Conservation (phyloP, 1,140 invertebrate species). For the Metaphire vulgaris region DNA sequence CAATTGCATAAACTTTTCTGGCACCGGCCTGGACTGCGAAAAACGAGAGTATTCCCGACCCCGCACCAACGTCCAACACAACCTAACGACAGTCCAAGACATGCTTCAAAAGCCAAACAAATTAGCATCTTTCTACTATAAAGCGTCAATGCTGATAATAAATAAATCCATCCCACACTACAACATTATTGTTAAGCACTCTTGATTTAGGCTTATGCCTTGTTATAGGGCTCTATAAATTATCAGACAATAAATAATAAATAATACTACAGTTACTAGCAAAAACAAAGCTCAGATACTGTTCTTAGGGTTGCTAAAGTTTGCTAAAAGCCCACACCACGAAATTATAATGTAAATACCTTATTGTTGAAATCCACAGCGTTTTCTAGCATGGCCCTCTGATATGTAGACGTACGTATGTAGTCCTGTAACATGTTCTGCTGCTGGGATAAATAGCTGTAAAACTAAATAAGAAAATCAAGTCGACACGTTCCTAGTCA, state of each 20-base stretch:
- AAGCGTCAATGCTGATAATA: too few species aligned
- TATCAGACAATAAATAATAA: background rate
- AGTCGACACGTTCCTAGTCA: too few species aligned
- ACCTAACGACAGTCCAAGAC: too few species aligned
- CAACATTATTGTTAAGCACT: too few species aligned
- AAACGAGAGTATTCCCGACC: slow-evolving; percentile 89
- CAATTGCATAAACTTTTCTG: slow-evolving; percentile 91
- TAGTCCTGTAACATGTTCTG: slow-evolving; percentile 99
- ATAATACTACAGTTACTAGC: background rate
- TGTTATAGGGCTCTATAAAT: too few species aligned
- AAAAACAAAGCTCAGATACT: background rate
- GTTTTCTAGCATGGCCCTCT: slow-evolving; percentile 92
- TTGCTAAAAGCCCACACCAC: background rate
- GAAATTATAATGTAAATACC: slow-evolving; percentile 35
- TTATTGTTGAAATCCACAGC: slow-evolving; percentile 76
- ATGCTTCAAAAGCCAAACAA: slow-evolving; percentile 39
- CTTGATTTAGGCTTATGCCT: too few species aligned
- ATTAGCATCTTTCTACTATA: too few species aligned
- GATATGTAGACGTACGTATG: slow-evolving; percentile 95
- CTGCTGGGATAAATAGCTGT: slow-evolving; percentile 96
- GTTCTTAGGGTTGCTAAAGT: background rate
- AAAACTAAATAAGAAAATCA: slow-evolving; percentile 77
- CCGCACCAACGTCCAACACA: slow-evolving; percentile 83
- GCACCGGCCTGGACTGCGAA: slow-evolving; percentile 97
- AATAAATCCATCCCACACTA: too few species aligned